These are phyloP conservation scores for Choreutis nemorana DNA, from an alignment of 2,888 invertebrate species.

Conservation along the genomic window DNA sequence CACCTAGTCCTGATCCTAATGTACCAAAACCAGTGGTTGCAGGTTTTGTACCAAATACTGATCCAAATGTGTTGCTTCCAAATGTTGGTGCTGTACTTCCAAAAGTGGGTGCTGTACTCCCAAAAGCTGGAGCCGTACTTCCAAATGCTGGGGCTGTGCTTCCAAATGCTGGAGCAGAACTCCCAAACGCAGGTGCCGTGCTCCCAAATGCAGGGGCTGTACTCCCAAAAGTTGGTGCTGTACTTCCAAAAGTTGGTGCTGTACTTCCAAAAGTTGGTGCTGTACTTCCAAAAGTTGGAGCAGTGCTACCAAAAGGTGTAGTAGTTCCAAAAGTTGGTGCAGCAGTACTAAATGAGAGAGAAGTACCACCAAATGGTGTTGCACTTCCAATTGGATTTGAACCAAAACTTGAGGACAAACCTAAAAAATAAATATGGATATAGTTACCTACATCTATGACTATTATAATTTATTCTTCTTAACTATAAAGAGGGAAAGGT, in stretches of 20 bases:
- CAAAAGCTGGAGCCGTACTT: constrained; percentile 28
- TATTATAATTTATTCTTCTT: too few relatives aligned
- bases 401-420: constrained; percentile 25
- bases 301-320: constrained; percentile 20
- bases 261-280: constrained; percentile 11
- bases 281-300: constrained; percentile 6
- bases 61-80: constrained; percentile 45
- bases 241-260: constrained; percentile 33
- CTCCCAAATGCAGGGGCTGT: constrained; percentile 29
- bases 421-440: constrained; percentile 18
- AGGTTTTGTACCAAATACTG: constrained; percentile 56
- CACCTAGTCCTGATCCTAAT: constrained; percentile 48
- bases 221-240: constrained; percentile 35
- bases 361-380: constrained; percentile 18
- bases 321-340: constrained; percentile 38
- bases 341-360: constrained; percentile 34
- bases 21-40: constrained; percentile 52
- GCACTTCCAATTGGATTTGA: constrained; percentile 35
- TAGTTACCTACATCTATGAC: too few relatives aligned
- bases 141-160: constrained; percentile 21
- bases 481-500: too few relatives aligned
- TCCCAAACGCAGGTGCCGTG: constrained; percentile 30
- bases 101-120: constrained; percentile 35
- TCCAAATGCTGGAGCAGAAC: constrained; percentile 27
- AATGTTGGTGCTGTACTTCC: constrained; percentile 20